Percentiles rank a stretch among this genome's conserved stretches.
Conservation (phyloP, 1,140 invertebrate genomes). For the Drosophila seguyi region DNA sequence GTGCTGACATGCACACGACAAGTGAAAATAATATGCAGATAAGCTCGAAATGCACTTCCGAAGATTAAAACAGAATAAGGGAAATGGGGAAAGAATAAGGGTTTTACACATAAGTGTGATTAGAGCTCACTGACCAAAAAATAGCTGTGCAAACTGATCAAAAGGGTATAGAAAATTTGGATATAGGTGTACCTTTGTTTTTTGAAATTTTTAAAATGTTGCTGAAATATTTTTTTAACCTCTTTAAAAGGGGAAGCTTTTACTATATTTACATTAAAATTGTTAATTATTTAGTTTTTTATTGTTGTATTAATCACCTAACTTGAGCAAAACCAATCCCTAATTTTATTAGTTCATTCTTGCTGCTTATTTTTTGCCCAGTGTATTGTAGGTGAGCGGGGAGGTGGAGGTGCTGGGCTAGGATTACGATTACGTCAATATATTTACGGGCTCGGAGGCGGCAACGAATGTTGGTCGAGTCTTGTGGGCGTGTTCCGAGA, state of each 20-base stretch:
- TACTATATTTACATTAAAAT: too few species aligned
- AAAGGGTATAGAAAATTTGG: not conserved
- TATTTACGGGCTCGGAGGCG: slow-evolving; percentile 73
- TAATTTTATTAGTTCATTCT: not conserved
- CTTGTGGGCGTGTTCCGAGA: slow-evolving; percentile 45
- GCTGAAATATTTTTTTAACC: not conserved
- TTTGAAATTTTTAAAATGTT: not conserved
- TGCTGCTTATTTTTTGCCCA: slow-evolving; percentile 2
- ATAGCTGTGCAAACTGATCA: not conserved
- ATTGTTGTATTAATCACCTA: not conserved
- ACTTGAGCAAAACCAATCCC: too few species aligned
- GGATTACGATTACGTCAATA: slow-evolving; percentile 44
- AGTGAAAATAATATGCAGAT: slow-evolving; percentile 36
- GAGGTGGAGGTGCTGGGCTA: slow-evolving; percentile 24
- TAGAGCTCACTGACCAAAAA: slow-evolving; percentile 12
- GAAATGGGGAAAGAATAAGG: slow-evolving; percentile 27
- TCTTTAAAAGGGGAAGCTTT: too few species aligned
- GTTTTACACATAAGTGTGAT: slow-evolving; percentile 7
- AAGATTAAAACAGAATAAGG: slow-evolving; percentile 36
- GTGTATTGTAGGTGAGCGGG: slow-evolving; percentile 7
- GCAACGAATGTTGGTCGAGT: slow-evolving; percentile 66
- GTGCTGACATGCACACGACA: slow-evolving; percentile 7
- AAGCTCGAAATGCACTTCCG: slow-evolving; percentile 40
- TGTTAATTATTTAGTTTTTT: too few species aligned
- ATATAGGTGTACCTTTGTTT: not conserved